Evolutionary conservation across 2,797 vertebrate genomes (phyloP).

Genomic region (Cottoperca gobio): DNA sequence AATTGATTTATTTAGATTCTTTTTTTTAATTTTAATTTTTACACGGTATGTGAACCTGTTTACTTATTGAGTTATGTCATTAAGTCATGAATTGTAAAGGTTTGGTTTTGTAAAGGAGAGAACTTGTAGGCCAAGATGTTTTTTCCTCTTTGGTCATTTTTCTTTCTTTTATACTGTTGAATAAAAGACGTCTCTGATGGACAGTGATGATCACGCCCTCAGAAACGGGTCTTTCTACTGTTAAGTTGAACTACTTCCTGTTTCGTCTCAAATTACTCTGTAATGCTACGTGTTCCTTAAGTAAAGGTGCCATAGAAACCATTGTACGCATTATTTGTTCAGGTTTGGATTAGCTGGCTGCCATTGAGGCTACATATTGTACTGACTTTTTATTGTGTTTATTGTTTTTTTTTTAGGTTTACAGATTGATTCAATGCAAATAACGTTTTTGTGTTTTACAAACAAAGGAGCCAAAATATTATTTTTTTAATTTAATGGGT

Average conservation of each 20-base stretch:
- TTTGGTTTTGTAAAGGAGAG: constrained; percentile 30
- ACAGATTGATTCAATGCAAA: too few relatives aligned
- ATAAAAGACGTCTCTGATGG: constrained; percentile 19
- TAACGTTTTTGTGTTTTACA: too few relatives aligned
- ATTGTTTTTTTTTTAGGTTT: too few relatives aligned
- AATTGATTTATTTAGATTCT: neutral
- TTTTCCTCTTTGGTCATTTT: constrained; percentile 4
- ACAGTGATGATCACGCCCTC: constrained; percentile 13
- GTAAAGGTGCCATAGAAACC: constrained; percentile 54
- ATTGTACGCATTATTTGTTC: neutral
- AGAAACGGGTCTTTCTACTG: constrained; percentile 43
- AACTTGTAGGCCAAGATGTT: constrained; percentile 5
- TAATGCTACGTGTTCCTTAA: constrained; percentile 44
- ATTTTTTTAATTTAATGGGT: too few relatives aligned
- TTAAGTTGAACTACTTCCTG: constrained; percentile 34
- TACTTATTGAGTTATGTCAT: constrained; percentile 18
- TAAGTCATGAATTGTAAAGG: constrained; percentile 39
- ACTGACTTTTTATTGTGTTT: too few relatives aligned
- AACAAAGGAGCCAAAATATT: too few relatives aligned
- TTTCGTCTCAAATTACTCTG: constrained; percentile 35
- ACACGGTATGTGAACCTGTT: constrained; percentile 6
- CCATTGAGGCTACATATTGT: neutral
- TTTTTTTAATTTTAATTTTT: constrained; percentile 16
- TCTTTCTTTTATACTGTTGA: constrained; percentile 26
- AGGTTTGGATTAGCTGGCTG: neutral